Percentiles rank a stretch among this genome's conserved stretches.
These are phyloP conservation scores for Harmothoe impar DNA, from an alignment of 2,888 invertebrate species.

Conservation along the genomic window DNA sequence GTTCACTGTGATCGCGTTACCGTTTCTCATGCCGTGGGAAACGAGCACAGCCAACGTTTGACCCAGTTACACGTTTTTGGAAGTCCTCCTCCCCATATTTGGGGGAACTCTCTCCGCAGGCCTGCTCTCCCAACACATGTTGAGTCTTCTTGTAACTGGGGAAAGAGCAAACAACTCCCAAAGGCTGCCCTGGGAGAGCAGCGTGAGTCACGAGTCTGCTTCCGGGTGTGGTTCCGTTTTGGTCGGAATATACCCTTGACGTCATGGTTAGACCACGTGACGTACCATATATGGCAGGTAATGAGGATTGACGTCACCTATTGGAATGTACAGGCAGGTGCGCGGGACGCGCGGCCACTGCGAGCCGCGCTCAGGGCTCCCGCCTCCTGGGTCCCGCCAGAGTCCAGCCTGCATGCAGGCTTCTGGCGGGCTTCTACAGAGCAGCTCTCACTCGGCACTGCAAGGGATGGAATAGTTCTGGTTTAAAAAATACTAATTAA, in stretches of 20 bases:
- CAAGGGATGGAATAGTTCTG: too few relatives aligned
- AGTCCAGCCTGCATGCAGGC: too few relatives aligned
- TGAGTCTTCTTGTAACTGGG: not conserved
- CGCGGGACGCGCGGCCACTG: not conserved
- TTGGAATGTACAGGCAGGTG: constrained; percentile 15
- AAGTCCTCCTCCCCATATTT: constrained; percentile 26
- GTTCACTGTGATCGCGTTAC: constrained; percentile 12
- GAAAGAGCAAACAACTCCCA: not conserved
- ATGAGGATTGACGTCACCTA: constrained; percentile 8
- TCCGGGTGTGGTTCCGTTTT: constrained; percentile 45
- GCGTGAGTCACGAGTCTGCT: constrained; percentile 23
- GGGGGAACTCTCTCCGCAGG: not conserved
- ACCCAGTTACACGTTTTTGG: constrained; percentile 39
- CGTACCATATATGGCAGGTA: constrained; percentile 3
- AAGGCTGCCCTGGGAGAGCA: not conserved
- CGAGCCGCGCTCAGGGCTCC: too few relatives aligned
- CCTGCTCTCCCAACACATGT: not conserved
- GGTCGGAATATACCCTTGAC: constrained; percentile 42
- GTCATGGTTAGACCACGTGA: constrained; percentile 14
- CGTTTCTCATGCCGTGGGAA: constrained; percentile 27
- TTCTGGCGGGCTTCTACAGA: too few relatives aligned
- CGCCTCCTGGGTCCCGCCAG: too few relatives aligned
- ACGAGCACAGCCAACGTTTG: not conserved
- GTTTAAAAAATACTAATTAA: too few relatives aligned
- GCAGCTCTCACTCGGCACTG: too few relatives aligned